Conservation (phyloP, 1,140 invertebrate species). For the Colletes gigas region DNA sequence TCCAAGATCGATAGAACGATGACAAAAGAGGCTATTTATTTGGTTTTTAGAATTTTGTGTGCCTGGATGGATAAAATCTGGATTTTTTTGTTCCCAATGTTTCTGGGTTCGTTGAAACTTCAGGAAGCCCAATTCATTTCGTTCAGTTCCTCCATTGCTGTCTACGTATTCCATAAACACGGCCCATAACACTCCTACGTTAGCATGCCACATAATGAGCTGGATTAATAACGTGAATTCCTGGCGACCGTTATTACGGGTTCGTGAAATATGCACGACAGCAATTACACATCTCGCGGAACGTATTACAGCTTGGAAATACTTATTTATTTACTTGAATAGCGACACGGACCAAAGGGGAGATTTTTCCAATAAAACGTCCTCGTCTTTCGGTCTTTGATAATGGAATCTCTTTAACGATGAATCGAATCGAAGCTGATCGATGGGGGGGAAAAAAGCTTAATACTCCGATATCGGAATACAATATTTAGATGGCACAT, state of each 20-base stretch:
- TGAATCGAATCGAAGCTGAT: not conserved
- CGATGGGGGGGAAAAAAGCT: not conserved
- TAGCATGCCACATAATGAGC: conserved; percentile 42
- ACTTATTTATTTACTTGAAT: not conserved
- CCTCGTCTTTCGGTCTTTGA: not conserved
- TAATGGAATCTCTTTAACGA: not conserved
- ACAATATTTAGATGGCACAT: not conserved
- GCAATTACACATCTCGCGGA: conserved; percentile 51
- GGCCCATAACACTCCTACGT: conserved; percentile 34
- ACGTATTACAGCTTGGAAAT: conserved; percentile 13
- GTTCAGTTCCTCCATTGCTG: conserved; percentile 5
- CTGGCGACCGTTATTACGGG: conserved; percentile 20
- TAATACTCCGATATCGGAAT: not conserved
- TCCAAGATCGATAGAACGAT: no score
- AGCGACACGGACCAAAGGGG: not conserved
- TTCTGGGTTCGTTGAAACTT: not conserved
- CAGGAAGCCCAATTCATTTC: conserved; percentile 20
- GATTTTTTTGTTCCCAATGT: not conserved
- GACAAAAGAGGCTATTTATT: not conserved
- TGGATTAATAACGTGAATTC: conserved; percentile 54
- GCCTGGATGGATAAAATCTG: no score
- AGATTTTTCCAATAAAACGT: not conserved
- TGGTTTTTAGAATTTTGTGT: no score
- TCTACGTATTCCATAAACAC: conserved; percentile 44
- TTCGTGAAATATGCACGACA: conserved; percentile 40